Base-by-base conservation (phyloP, 2,113 vertebrate species). In the Origma solitaria region DNA sequence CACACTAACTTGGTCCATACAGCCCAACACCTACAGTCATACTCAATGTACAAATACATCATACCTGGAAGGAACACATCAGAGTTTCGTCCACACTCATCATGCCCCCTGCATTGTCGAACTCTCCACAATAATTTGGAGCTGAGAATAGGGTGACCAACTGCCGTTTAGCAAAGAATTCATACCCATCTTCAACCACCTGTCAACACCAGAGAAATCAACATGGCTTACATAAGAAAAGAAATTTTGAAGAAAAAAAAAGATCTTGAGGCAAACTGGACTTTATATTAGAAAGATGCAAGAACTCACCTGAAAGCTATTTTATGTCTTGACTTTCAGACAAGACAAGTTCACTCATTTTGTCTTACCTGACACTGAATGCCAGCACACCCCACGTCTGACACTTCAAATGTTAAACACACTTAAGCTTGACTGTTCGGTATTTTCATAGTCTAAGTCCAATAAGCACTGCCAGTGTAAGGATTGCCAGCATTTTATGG, bases 11-110 rank as follows among this genome's bases (percentile, higher is more conserved):
- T n/a, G 22, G n/a, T n/a, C 51, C 24, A 40, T 5, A 19, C 0
- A 69, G 40, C 13, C 64, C 20, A 60, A 53, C 10, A 44, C 20
- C 58, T 56, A 21, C 53, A 56, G 14, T 10, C 71, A 82, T 5
- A 61, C 6, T 61, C 30, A 38, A 25, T 31, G 28, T 75, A 88
- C 69, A 90, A 54, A 37, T 14, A 35, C 17, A 94, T 25, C 91
- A 86, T 98, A 99, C 99, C 99, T 99, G 99, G 97, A 99, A 99
- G 50, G 99, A 99, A 96, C 99, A 99, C 99, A 99, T 99, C 97
- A 99, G 98, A 73, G 99, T 99, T 95, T 99, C 99, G 92, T 99
- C 99, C 56, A 99, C 99, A 79, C 99, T 99, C 99, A 99, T 99
- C 99, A 99, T 99, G 94, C 99, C 99, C 61, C 99, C 99, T 87